Conservation (phyloP, 2,888 invertebrate genomes). For the Anticlea derivata region DNA sequence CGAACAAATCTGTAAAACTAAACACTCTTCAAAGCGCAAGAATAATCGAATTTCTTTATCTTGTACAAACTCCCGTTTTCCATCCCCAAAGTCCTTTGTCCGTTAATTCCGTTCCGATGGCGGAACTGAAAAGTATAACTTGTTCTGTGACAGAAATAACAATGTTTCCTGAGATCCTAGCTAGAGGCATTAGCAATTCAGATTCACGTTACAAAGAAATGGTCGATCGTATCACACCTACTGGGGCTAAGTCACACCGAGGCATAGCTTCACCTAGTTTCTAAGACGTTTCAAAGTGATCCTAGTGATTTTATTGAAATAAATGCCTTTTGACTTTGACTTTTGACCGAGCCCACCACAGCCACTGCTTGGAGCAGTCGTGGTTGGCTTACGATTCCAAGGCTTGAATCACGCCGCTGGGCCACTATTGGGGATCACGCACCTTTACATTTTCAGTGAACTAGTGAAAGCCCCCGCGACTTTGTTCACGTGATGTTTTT, state of each 20-base stretch:
- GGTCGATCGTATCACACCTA: conserved; percentile 5
- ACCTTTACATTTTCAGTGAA: too few species aligned
- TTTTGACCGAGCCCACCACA: too few species aligned
- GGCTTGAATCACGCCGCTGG: too few species aligned
- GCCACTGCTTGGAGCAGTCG: too few species aligned
- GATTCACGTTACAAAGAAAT: conserved; percentile 24
- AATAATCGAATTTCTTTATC: conserved; percentile 16
- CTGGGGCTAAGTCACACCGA: not conserved
- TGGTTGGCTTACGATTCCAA: too few species aligned
- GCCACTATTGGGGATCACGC: too few species aligned
- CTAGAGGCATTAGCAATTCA: conserved; percentile 38
- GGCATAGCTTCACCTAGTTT: too few species aligned
- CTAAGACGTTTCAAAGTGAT: too few species aligned
- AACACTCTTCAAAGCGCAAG: not conserved
- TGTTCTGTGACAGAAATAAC: conserved; percentile 23
- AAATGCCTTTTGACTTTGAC: too few species aligned
- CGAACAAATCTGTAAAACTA: not conserved
- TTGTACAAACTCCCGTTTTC: not conserved
- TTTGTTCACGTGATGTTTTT: too few species aligned
- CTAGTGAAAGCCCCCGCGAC: too few species aligned
- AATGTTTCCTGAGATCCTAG: conserved; percentile 23
- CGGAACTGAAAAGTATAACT: conserved; percentile 6
- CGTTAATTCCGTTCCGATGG: conserved; percentile 16
- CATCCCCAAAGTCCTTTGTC: conserved; percentile 18
- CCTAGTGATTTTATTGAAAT: too few species aligned